Evolutionary conservation across 1,140 invertebrate genomes (phyloP).

Genomic region (Bombus affinis): DNA sequence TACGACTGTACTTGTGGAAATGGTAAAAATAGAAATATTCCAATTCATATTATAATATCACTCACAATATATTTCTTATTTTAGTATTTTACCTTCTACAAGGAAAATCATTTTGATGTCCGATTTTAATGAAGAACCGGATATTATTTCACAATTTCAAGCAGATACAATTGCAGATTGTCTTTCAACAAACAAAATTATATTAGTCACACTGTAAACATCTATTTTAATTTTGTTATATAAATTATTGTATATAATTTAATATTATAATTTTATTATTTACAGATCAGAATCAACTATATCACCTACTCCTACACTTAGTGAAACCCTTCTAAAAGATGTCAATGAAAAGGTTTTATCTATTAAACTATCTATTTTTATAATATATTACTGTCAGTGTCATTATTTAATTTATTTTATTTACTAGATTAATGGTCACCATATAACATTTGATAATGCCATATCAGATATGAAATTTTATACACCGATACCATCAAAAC

Average conservation of each 20-base stretch:
- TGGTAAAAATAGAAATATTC: not conserved
- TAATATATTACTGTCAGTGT: not conserved
- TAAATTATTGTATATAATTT: not conserved
- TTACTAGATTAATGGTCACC: slow-evolving; percentile 53
- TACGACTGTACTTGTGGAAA: not conserved
- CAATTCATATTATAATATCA: not conserved
- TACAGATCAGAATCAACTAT: slow-evolving; percentile 48
- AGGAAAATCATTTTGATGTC: slow-evolving; percentile 58
- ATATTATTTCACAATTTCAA: slow-evolving; percentile 55
- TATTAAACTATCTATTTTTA: slow-evolving; percentile 2
- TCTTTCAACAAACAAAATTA: slow-evolving; percentile 21
- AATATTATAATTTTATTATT: slow-evolving; percentile 26
- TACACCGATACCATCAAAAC: slow-evolving; percentile 2
- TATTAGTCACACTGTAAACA: slow-evolving; percentile 58
- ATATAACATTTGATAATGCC: slow-evolving; percentile 58
- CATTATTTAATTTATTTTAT: slow-evolving; percentile 4
- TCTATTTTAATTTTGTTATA: not conserved
- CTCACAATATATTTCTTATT: slow-evolving; percentile 56
- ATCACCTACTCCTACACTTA: slow-evolving; percentile 33
- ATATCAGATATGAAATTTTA: slow-evolving; percentile 60
- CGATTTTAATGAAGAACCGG: slow-evolving; percentile 59
- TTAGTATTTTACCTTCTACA: slow-evolving; percentile 26
- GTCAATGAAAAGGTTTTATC: slow-evolving; percentile 52
- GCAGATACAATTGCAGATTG: slow-evolving; percentile 27
- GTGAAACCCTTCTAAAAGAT: slow-evolving; percentile 48